Evolutionary conservation across 1,140 invertebrate genomes (phyloP), one percentile per base, ranked within the genome.

Genomic region (Mizuhopecten yessoensis): DNA sequence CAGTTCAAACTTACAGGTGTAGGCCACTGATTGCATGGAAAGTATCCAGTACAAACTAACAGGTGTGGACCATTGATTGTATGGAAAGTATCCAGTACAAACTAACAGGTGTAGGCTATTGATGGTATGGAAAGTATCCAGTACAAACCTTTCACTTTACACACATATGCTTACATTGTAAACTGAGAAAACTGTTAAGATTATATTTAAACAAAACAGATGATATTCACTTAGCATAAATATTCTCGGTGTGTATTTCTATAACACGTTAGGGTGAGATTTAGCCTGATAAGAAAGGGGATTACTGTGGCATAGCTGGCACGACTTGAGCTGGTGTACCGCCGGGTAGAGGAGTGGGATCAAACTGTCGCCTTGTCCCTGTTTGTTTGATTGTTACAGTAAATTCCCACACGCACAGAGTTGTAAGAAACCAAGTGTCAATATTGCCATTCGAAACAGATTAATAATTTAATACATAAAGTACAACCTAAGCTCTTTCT

Each of bases 401-500:
- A n/a, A 29, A 11, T 29, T 75, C 57, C 57, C 57, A 75, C 57
- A 75, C 57, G 57, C 23, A 75, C 57, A 29, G 57, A 3, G 57
- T 29, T 75, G 57, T 75, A 75, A 75, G n/a, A n/a, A 29, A 75
- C n/a, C 57, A 75, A 17, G n/a, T 75, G 57, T 75, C 57, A 75
- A 75, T 75, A 75, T 75, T 75, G 57, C 57, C 57, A 75, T 75
- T 75, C n/a, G 57, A 75, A 75, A 75, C 57, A 75, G 57, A 75
- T 75, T 75, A 75, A 75, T 75, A 75, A 75, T 75, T 75, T 75
- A 29, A 75, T 75, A 75, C 57, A 75, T 75, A 75, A 75, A 75
- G 57, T 75, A 75, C 57, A 75, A 75, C 1, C 20, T 75, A 75
- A 75, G 57, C 57, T 75, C 57, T 75, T 75, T 75, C 57, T 75